Evolutionary conservation across 2,113 vertebrate species (phyloP), one percentile per base, ranked within the genome.

Genomic region (Atherinomorus stipes): DNA sequence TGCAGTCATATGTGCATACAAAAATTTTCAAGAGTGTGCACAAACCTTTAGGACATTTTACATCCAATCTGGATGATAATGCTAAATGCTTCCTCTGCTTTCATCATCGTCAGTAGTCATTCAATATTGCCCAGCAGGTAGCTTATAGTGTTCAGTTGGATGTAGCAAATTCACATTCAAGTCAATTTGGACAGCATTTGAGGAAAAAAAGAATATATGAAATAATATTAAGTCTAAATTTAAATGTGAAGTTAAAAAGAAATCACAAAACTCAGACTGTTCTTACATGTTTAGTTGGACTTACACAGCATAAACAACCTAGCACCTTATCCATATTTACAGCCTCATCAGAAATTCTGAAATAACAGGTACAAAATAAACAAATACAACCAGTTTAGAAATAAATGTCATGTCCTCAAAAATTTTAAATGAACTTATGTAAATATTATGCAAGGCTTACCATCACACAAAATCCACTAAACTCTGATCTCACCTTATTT

Each of bases 1-100:
- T 79, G 76, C 87, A 88, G 65, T 71, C 54, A 78, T 15, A 31
- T 60, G 34, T 23, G 49, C 40, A 40, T 71, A 73, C 72, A 67
- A 56, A 64, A 65, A 77, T 78, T 58, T 76, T 83, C 62, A 71
- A 76, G 56, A 72, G 25, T 61, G 37, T 31, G 11, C 65, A 51
- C 57, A 64, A 79, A n/a, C 11, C 13, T 22, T 47, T 47, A 19
- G n/a, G 5, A 47, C 1, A 47, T 19, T 47, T 15, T 47, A 19
- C 19, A 16, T 47, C 18, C 4, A 19, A 47, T n/a, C 44, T 8
- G 18, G 7, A 19, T 3, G 18, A n/a, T 4, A 16, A n/a, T n/a
- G 44, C 44, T 9, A 15, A 8, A 7, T 42, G 4, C 15, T 16
- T 16, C 16, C 5, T 16, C 4, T 47, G 18, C 7, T 7, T n/a